A percentile compares a stretch with the other conserved stretches of the same genome.
Conservation (phyloP, 2,113 vertebrate species). For the Odontesthes bonariensis region DNA sequence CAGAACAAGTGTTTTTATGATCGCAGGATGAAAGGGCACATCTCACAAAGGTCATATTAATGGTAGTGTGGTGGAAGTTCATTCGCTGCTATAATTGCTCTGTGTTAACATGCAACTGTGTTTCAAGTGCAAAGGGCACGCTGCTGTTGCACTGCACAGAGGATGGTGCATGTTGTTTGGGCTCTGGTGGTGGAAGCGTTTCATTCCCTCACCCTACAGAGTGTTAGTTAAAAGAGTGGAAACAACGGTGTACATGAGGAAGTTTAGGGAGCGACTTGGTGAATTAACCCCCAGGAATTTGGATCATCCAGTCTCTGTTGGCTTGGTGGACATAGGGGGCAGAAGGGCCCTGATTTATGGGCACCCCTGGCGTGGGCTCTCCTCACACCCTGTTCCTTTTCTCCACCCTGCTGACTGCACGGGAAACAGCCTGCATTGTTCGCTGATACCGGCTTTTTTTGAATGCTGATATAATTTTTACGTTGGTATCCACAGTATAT, state of each 20-base stretch:
- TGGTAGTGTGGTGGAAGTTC: conserved; percentile 58
- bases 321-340: conserved; percentile 76
- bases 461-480: conserved; percentile 3
- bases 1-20: conserved; percentile 72
- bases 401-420: conserved; percentile 62
- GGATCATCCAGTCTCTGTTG: conserved; percentile 79
- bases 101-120: conserved; percentile 57
- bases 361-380: conserved; percentile 76
- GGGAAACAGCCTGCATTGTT: conserved; percentile 50
- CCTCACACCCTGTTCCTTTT: conserved; percentile 79
- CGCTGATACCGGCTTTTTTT: conserved; percentile 6
- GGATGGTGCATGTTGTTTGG: conserved; percentile 23
- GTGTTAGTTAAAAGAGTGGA: conserved; percentile 41
- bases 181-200: conserved; percentile 39
- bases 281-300: conserved; percentile 86
- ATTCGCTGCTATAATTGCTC: conserved; percentile 56
- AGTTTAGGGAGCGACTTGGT: conserved; percentile 76
- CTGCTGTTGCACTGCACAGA: conserved; percentile 22
- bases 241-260: conserved; percentile 59
- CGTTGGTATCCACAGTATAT: not conserved
- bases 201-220: conserved; percentile 32
- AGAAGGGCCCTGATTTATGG: conserved; percentile 83
- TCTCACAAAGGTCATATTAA: conserved; percentile 45
- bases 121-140: conserved; percentile 78
- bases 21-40: conserved; percentile 66